These are phyloP conservation scores for Sycophaga agraensis DNA, from an alignment of 1,140 invertebrate genomes.

Conservation along the genomic window DNA sequence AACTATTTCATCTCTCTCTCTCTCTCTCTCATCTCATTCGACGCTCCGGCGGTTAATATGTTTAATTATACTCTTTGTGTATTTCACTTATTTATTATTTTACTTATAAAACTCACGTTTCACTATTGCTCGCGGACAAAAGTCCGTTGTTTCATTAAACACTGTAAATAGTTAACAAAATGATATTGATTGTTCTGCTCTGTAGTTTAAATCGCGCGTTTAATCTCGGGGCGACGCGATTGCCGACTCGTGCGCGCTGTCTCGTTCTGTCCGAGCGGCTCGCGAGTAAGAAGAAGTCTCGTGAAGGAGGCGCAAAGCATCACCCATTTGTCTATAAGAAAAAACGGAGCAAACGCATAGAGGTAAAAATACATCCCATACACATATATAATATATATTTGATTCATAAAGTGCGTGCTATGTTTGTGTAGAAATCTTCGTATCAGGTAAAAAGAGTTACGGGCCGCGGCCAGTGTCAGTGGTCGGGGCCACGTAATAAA, in stretches of 20 bases:
- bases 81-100: conserved; percentile 35
- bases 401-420: conserved; percentile 20
- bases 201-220: conserved; percentile 24
- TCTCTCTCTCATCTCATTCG: conserved; percentile 16
- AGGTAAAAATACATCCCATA: conserved; percentile 11
- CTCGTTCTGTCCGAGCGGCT: no score
- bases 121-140: conserved; percentile 53
- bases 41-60: conserved; percentile 14
- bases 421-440: conserved; percentile 22
- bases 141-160: conserved; percentile 50
- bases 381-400: conserved; percentile 5
- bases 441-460: conserved; percentile 25
- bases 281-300: conserved; percentile 21
- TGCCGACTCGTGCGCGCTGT: not conserved
- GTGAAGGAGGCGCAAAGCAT: conserved; percentile 24
- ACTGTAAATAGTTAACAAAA: conserved; percentile 57
- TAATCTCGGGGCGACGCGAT: conserved; percentile 10
- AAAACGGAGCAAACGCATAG: conserved; percentile 9
- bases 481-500: conserved; percentile 6
- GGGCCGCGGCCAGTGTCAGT: not conserved
- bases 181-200: conserved; percentile 50
- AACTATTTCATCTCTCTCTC: conserved; percentile 27
- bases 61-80: conserved; percentile 36
- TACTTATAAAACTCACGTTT: conserved; percentile 39
- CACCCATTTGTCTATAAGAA: conserved; percentile 12